These are phyloP conservation scores for Pyralis farinalis DNA, from an alignment of 2,888 invertebrate species.

Conservation along the genomic window DNA sequence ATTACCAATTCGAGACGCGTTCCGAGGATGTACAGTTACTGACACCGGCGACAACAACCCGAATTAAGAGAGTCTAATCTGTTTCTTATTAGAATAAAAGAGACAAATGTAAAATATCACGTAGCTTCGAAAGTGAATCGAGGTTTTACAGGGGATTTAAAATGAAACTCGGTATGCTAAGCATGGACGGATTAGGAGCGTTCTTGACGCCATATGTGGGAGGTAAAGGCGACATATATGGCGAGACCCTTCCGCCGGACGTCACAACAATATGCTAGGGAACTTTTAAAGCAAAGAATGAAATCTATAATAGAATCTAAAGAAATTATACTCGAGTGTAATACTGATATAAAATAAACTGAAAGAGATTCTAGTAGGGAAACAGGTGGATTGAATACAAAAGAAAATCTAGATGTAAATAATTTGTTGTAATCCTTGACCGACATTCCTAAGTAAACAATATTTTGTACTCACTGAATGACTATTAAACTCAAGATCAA, in stretches of 20 bases:
- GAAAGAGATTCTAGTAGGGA: too few relatives aligned
- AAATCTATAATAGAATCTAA: constrained; percentile 23
- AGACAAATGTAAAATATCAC: constrained; percentile 25
- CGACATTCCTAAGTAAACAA: constrained; percentile 34
- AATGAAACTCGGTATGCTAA: constrained; percentile 39
- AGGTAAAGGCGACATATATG: constrained; percentile 37
- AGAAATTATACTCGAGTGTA: constrained; percentile 7
- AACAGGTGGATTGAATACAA: not conserved
- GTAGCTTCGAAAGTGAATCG: constrained; percentile 39
- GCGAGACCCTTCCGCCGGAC: constrained; percentile 58
- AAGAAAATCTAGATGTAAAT: constrained; percentile 15
- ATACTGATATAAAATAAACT: not conserved
- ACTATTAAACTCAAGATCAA: constrained; percentile 15
- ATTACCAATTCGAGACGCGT: constrained; percentile 69
- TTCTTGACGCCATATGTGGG: constrained; percentile 37
- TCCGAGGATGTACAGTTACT: constrained; percentile 21
- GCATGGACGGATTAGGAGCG: constrained; percentile 45
- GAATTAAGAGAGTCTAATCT: constrained; percentile 17
- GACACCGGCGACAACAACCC: constrained; percentile 35
- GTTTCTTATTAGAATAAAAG: too few relatives aligned
- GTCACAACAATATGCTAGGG: constrained; percentile 29
- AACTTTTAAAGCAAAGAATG: constrained; percentile 25
- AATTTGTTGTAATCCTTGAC: constrained; percentile 40
- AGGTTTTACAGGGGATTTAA: constrained; percentile 26
- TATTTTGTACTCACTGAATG: constrained; percentile 30